These are phyloP conservation scores for Microcebus ravelobensis DNA, from an alignment of 2,113 vertebrate species.

Conservation along the genomic window DNA sequence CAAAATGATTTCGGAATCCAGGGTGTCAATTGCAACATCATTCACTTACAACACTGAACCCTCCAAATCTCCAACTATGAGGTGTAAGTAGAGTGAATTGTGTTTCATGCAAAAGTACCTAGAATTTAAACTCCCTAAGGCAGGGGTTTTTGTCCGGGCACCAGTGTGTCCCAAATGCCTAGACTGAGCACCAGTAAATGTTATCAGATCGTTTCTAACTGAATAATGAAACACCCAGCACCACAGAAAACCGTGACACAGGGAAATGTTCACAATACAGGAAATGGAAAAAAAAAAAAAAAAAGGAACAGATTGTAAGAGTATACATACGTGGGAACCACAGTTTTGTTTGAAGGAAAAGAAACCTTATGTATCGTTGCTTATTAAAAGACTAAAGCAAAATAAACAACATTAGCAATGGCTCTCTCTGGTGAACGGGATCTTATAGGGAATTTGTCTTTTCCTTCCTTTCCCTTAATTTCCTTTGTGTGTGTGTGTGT, in stretches of 20 bases:
- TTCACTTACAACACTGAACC: neutral
- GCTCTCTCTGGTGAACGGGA: neutral
- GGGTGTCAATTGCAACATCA: neutral
- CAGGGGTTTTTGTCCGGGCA: neutral
- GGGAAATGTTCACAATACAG: neutral
- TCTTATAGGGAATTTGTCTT: neutral
- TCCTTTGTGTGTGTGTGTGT: neutral
- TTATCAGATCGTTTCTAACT: neutral
- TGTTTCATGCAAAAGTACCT: neutral
- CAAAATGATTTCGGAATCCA: neutral
- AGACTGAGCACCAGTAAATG: neutral
- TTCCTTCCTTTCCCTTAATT: neutral
- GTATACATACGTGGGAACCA: neutral
- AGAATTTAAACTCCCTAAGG: neutral
- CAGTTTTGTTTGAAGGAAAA: constrained; percentile 10
- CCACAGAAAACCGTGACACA: neutral
- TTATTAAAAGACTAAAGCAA: neutral
- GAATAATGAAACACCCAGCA: neutral
- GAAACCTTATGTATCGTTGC: neutral
- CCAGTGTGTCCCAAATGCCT: neutral
- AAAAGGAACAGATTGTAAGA: neutral
- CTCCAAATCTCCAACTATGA: neutral
- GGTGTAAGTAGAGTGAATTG: neutral
- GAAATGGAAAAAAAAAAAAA: neutral
- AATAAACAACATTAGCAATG: neutral